A percentile compares a stretch with the other conserved stretches of the same genome.
Evolutionary conservation across 1,140 invertebrate genomes (phyloP).

Genomic region (Papilio dardanus): DNA sequence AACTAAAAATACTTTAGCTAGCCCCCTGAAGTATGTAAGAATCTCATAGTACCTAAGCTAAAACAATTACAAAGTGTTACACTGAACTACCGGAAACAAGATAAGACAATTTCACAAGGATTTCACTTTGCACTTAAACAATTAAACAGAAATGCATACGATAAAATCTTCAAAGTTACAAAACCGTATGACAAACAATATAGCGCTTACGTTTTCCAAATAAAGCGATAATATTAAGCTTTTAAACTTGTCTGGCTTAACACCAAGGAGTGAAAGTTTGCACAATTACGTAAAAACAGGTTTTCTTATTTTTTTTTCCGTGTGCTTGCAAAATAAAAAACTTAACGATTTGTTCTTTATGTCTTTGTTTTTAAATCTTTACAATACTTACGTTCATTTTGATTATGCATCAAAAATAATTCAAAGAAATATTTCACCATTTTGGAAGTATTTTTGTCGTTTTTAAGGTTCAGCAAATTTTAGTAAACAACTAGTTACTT

Average conservation of each 20-base stretch:
- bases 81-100: not conserved
- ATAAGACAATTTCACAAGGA: slow-evolving; percentile 7
- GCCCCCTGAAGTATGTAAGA: not conserved
- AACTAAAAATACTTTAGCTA: too few species aligned
- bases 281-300: slow-evolving; percentile 20
- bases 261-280: slow-evolving; percentile 30
- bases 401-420: too few species aligned
- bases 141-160: slow-evolving; percentile 3
- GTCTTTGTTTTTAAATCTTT: not conserved
- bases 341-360: not conserved
- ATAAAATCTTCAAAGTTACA: slow-evolving; percentile 24
- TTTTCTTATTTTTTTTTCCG: slow-evolving; percentile 1
- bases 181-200: slow-evolving; percentile 13
- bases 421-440: too few species aligned
- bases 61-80: not conserved
- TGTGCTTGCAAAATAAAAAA: slow-evolving; percentile 5
- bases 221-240: slow-evolving; percentile 26
- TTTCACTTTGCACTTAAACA: slow-evolving; percentile 15
- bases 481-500: too few species aligned
- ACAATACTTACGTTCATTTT: too few species aligned
- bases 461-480: too few species aligned
- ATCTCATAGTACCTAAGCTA: not conserved
- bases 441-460: too few species aligned
- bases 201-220: slow-evolving; percentile 1
- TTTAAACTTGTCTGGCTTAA: slow-evolving; percentile 4